Base-by-base conservation (phyloP, 2,113 vertebrate species). In the Albula glossodonta region DNA sequence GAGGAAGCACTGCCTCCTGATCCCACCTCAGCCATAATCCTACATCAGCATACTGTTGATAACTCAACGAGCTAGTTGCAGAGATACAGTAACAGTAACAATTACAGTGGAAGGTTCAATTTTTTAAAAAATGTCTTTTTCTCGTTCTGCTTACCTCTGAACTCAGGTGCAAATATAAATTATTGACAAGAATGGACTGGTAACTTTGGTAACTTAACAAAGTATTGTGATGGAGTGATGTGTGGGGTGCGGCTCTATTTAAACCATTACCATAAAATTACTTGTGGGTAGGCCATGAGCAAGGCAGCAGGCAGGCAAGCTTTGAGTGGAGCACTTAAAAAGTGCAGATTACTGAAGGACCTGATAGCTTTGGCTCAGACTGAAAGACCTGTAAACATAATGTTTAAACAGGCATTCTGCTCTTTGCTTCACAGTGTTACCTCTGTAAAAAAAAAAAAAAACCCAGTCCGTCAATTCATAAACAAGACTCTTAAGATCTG, bases 401-500 rank as follows among this genome's bases (percentile, higher is more conserved):
- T 10, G 15, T 48, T 82, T 53, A 25, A 52, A 50, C 53, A 41
- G 56, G 13, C 31, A 15, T 25, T 56, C 56, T 17, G 25, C 60
- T 77, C 60, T 17, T 53, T 63, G n/a, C 31, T 81, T 11, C 80
- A 12, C 56, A 22, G 60, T 63, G 12, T 82, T n/a, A 86, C 63
- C 80, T 57, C 77, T 5, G 57, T 25, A n/a, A 49, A 70, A 49
- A 63, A 63, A 22, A 41, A 41, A 41, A 41, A 41, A 41, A 41
- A 41, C 31, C 31, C 52, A 57, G 52, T 51, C 84, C n/a, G 48
- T 25, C 25, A 13, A 31, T 63, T 77, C 50, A 15, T 86, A 86
- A 86, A 86, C 85, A 86, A 82, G 13, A 63, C 15, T 50, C 15
- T 56, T 41, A 41, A 7, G 17, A 15, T 81, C 31, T 78, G 25